Base-by-base conservation (phyloP, 64 coral and sea anemone species). In the Porites australiensis region DNA sequence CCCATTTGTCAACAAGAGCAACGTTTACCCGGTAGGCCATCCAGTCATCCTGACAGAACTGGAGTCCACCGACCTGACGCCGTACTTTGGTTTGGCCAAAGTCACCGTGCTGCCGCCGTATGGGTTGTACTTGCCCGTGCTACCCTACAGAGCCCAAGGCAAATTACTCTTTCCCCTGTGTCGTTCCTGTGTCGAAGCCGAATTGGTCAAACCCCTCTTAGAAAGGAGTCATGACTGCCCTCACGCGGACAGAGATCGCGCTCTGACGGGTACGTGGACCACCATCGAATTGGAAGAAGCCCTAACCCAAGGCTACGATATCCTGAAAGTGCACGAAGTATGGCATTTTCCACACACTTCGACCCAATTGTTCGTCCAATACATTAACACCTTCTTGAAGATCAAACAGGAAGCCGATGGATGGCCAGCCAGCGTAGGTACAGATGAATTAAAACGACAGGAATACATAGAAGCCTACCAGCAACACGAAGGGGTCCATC, bases 121-220 rank as follows among this genome's bases (percentile, higher is more conserved):
- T 12, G 62, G 15, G 13, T 69, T 90, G 44, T 72, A 70, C 19
- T 77, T 82, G 43, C 89, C 77, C 14, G 64, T 90, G 4, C 51
- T 90, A 7, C 89, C 89, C n/a, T 90, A 90, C 50, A 77, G 89
- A 3, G 51, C 22, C 12, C 13, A 51, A 20, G 44, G 70, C 13
- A 90, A 90, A 50, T 46, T 90, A 2, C 82, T 51, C 18, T 90
- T 90, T 22, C 77, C 89, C 5, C 11, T 82, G 3, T 90, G 89
- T 44, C 89, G 77, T 13, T 23, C 74, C 43, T 90, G 89, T 6
- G 64, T 72, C 12, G 77, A 90, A 21, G 50, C 47, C 13, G 15
- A 37, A 5, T 44, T 51, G 3, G 61, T 9, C 2, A 10, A 12
- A 3, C 62, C 77, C 1, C 64, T 81, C 16, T 12, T 45, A 20